These are phyloP conservation scores for Chalcis sispes DNA, from an alignment of 2,888 invertebrate species.

Conservation along the genomic window DNA sequence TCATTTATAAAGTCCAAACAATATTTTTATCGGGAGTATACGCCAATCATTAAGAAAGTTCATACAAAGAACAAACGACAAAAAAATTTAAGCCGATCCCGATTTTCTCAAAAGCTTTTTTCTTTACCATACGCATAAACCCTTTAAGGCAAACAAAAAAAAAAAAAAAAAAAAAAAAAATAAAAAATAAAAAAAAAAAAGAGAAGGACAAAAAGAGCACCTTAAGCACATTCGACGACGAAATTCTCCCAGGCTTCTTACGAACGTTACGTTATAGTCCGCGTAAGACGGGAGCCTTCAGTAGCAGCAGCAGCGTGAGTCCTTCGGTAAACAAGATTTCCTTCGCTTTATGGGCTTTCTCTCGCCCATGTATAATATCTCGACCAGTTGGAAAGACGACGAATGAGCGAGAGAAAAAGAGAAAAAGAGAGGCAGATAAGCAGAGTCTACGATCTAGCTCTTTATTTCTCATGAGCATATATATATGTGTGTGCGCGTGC, in stretches of 20 bases:
- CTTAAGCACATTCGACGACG: too few species aligned
- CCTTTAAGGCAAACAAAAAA: neutral
- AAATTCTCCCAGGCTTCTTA: conserved; percentile 34
- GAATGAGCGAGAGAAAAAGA: neutral
- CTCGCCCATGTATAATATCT: neutral
- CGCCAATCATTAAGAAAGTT: too few species aligned
- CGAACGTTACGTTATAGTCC: neutral
- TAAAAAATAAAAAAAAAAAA: too few species aligned
- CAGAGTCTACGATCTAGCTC: neutral
- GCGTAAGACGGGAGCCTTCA: neutral
- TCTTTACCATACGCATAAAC: too few species aligned
- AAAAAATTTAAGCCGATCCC: conserved; percentile 15
- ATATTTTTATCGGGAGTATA: too few species aligned
- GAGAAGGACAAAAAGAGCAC: too few species aligned
- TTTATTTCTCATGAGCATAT: conserved; percentile 13
- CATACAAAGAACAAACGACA: conserved; percentile 38
- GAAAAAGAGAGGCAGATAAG: neutral
- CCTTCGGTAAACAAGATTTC: conserved; percentile 16
- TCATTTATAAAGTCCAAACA: too few species aligned
- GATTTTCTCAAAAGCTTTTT: too few species aligned
- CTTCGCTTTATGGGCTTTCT: neutral
- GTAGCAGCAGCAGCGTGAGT: too few species aligned
- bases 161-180: neutral
- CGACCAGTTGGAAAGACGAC: neutral
- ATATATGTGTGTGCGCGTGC: neutral